These are phyloP conservation scores for Stigmatopora argus DNA, from an alignment of 2,113 vertebrate genomes.

Conservation along the genomic window DNA sequence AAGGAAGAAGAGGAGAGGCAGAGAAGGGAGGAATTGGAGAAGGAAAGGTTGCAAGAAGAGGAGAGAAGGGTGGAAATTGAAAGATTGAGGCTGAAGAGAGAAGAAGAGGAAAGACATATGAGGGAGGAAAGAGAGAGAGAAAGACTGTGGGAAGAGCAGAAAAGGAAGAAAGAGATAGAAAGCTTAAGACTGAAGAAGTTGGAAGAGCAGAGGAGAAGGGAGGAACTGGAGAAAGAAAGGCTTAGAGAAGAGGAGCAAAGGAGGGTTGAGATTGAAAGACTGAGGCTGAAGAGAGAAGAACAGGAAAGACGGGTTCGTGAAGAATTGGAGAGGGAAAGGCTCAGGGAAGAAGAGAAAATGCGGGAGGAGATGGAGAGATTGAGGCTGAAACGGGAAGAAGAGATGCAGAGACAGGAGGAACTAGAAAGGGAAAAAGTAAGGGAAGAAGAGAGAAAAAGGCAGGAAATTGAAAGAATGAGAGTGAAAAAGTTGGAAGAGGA, in stretches of 20 bases:
- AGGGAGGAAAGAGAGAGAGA: neutral
- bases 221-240: neutral
- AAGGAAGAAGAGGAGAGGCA: neutral
- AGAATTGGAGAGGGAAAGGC: neutral
- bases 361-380: constrained; percentile 18
- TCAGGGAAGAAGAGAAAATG: constrained; percentile 2
- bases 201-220: neutral
- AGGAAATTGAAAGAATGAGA: constrained; percentile 23
- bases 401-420: constrained; percentile 6
- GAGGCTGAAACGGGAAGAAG: constrained; percentile 18
- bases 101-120: neutral
- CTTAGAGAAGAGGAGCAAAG: neutral
- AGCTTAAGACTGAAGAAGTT: neutral
- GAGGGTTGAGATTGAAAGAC: neutral
- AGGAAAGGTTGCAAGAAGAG: neutral
- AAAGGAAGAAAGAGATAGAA: neutral
- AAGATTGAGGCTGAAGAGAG: neutral
- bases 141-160: neutral
- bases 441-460: constrained; percentile 1
- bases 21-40: neutral
- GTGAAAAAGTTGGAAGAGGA: constrained; percentile 21
- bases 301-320: constrained; percentile 11
- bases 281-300: constrained; percentile 1
- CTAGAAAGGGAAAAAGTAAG: neutral
- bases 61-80: constrained; percentile 9